These are phyloP conservation scores for Oikopleura dioica DNA, from an alignment of 23 tunicate genomes.

Conservation along the genomic window DNA sequence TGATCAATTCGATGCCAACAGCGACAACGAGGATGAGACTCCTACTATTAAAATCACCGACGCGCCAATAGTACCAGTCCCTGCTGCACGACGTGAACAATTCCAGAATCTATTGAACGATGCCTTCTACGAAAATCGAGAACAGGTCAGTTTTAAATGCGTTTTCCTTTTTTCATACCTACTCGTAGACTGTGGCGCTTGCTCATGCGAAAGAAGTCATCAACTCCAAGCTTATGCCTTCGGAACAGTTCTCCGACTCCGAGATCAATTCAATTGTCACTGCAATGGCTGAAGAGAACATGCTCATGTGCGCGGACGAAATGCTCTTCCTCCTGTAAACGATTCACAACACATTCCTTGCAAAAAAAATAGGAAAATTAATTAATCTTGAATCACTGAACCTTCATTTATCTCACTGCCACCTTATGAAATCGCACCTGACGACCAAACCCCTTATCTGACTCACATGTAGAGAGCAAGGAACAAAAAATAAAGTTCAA, in stretches of 20 bases:
- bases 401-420: background rate
- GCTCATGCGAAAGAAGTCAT: background rate
- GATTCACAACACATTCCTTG: background rate
- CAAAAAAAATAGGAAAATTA: background rate
- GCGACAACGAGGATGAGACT: background rate
- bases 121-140: background rate
- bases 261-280: background rate
- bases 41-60: background rate
- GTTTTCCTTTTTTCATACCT: too few relatives aligned
- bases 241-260: background rate
- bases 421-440: background rate
- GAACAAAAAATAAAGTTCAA: too few relatives aligned
- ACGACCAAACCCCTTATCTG: background rate
- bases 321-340: background rate
- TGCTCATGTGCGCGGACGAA: constrained; percentile 6
- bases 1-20: background rate
- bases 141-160: constrained; percentile 3
- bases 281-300: background rate
- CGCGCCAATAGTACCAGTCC: background rate
- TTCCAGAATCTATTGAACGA: background rate
- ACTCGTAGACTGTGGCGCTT: too few relatives aligned
- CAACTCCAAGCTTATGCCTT: background rate
- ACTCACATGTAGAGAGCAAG: too few relatives aligned
- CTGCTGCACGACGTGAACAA: background rate
- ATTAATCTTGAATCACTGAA: background rate